These are phyloP conservation scores for Oryzias curvinotus DNA, from an alignment of 2,113 vertebrate species.

Conservation along the genomic window DNA sequence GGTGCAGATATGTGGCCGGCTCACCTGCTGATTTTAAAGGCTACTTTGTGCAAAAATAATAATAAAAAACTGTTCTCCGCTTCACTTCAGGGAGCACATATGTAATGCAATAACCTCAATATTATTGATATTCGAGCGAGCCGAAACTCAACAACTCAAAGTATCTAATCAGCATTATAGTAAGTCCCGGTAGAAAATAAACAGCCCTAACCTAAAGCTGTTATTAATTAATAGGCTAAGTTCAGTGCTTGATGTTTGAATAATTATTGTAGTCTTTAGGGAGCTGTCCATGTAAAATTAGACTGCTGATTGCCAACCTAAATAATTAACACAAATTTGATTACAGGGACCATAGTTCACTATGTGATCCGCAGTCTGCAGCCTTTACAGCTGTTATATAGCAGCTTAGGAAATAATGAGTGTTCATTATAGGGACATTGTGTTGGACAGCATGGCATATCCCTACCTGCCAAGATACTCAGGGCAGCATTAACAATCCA, in stretches of 20 bases:
- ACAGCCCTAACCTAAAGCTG: slow-evolving; percentile 54
- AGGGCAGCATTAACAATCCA: slow-evolving; percentile 26
- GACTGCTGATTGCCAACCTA: slow-evolving; percentile 59
- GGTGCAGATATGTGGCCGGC: slow-evolving; percentile 40
- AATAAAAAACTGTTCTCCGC: slow-evolving; percentile 16
- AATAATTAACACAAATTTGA: slow-evolving; percentile 62
- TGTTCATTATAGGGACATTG: slow-evolving; percentile 35
- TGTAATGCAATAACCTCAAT: slow-evolving; percentile 21
- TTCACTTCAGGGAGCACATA: slow-evolving; percentile 25
- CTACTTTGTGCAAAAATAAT: slow-evolving; percentile 43
- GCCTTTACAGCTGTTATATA: slow-evolving; percentile 44
- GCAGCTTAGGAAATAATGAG: slow-evolving; percentile 49
- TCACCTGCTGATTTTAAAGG: slow-evolving; percentile 55
- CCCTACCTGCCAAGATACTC: slow-evolving; percentile 51
- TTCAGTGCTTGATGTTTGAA: slow-evolving; percentile 63
- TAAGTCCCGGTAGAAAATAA: slow-evolving; percentile 50
- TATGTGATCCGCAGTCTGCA: slow-evolving; percentile 29
- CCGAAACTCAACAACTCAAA: slow-evolving; percentile 27
- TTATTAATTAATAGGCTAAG: slow-evolving; percentile 63
- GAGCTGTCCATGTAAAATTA: slow-evolving; percentile 62
- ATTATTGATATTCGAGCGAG: slow-evolving; percentile 24
- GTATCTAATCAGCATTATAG: slow-evolving; percentile 38
- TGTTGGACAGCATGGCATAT: slow-evolving; percentile 45
- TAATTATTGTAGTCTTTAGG: slow-evolving; percentile 56
- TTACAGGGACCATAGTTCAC: slow-evolving; percentile 47